Base-by-base conservation (phyloP, 2,797 vertebrate genomes). In the Micromesistius poutassou region DNA sequence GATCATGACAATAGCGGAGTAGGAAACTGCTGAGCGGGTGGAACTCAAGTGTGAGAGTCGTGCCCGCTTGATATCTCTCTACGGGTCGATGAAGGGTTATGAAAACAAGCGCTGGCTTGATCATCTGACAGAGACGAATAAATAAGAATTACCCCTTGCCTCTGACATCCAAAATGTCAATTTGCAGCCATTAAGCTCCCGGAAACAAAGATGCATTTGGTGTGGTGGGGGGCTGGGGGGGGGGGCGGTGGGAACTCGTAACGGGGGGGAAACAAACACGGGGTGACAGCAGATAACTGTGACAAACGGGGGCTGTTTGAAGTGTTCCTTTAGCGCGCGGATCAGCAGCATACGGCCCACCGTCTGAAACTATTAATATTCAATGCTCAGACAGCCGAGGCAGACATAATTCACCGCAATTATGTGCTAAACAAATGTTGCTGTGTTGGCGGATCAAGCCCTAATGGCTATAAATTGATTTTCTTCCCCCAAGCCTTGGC, bases 291-390 rank as follows among this genome's bases (percentile, higher is more conserved):
- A 28, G 62, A 81, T 87, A 90, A 90, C 82, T 82, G 82, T 85
- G 89, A 89, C 86, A 83, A 91, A 91, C 82, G 70, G 79, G 30
- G 30, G 80, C 84, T 78, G 78, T 72, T 78, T 80, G 82, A 87
- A 90, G 82, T 79, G 62, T 82, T 76, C 82, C 83, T 90, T 90
- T 83, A 86, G 80, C 79, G 79, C 13, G 62, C 68, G 78, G 87
- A 86, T 85, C 85, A 78, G 86, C 80, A 88, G 78, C 88, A 90
- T 84, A 86, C 80, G 83, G 84, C 62, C 9, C 5, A 79, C 82
- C 79, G 85, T 88, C 79, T 85, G 83, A 87, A 79, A 76, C 81
- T 74, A 86, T 91, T 88, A 86, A 91, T 91, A 88, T 88, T 87
- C 85, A 83, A 90, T 82, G 83, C 85, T 83, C 84, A 81, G 80